These are phyloP conservation scores for Prochilodus magdalenae DNA, from an alignment of 2,113 vertebrate species.

Conservation along the genomic window DNA sequence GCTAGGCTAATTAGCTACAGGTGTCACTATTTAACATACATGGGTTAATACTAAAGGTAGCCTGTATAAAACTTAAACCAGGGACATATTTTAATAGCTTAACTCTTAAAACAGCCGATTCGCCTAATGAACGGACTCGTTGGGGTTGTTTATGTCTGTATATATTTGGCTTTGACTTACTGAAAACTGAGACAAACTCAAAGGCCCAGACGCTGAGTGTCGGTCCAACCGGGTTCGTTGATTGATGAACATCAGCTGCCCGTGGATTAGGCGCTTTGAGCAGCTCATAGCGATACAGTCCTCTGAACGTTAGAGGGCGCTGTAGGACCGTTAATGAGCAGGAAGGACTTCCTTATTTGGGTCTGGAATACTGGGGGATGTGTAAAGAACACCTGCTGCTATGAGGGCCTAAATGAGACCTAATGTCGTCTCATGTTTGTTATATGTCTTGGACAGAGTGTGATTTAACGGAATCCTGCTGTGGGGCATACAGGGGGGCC, in stretches of 20 bases:
- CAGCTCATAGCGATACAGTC: neutral
- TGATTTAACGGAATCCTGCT: neutral
- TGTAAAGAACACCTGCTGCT: too few species aligned
- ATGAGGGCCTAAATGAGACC: too few species aligned
- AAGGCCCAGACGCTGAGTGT: neutral
- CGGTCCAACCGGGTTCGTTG: neutral
- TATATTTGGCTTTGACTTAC: constrained; percentile 25
- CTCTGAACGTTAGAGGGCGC: constrained; percentile 45
- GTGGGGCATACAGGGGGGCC: neutral
- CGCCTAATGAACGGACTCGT: neutral
- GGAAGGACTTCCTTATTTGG: neutral
- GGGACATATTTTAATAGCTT: too few species aligned
- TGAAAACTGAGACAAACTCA: constrained; percentile 3
- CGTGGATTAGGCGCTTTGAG: neutral
- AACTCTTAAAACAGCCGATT: neutral
- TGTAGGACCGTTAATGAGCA: neutral
- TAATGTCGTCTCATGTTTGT: too few species aligned
- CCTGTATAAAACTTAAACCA: neutral
- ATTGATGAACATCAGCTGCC: constrained; percentile 44
- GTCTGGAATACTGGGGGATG: too few species aligned
- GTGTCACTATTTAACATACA: neutral
- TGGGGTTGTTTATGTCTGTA: neutral
- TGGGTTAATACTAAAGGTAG: neutral
- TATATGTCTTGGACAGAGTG: neutral
- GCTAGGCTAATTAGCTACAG: too few species aligned